Conservation (phyloP, 2,797 vertebrate species). For the Okamejei kenojei region DNA sequence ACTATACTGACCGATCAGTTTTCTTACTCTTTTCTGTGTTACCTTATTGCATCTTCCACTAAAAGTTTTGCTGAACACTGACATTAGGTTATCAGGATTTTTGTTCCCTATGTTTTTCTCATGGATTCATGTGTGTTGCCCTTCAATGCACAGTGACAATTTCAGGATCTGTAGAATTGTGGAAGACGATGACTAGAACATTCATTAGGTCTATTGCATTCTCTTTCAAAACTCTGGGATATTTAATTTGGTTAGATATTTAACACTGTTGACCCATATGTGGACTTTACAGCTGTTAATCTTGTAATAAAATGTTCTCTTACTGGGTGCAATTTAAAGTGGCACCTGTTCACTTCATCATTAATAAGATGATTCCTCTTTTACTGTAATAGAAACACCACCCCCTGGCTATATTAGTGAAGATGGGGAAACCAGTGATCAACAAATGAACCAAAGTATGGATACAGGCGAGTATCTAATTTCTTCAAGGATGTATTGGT, state of each 20-base stretch:
- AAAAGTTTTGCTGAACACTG: too few relatives aligned
- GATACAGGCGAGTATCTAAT: constrained; percentile 73
- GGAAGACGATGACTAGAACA: too few relatives aligned
- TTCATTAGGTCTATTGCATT: too few relatives aligned
- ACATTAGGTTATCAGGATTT: too few relatives aligned
- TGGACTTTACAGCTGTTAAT: background rate
- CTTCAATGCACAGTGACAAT: too few relatives aligned
- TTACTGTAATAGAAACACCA: constrained; percentile 75
- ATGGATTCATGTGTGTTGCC: too few relatives aligned
- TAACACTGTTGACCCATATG: background rate
- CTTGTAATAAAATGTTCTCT: background rate
- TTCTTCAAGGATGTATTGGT: background rate
- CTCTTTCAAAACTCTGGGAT: too few relatives aligned
- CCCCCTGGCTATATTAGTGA: constrained; percentile 97
- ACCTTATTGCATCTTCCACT: too few relatives aligned
- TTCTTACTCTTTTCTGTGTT: too few relatives aligned
- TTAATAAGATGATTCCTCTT: constrained; percentile 30
- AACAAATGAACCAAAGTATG: constrained; percentile 98
- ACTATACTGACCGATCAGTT: too few relatives aligned
- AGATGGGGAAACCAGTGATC: constrained; percentile 95
- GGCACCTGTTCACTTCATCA: background rate
- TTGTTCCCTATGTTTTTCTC: too few relatives aligned
- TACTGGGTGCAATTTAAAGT: background rate
- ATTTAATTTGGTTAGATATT: background rate
- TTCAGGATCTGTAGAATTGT: too few relatives aligned